Conservation (phyloP, 1,140 invertebrate species). For the Pseudobourletiella spinata region DNA sequence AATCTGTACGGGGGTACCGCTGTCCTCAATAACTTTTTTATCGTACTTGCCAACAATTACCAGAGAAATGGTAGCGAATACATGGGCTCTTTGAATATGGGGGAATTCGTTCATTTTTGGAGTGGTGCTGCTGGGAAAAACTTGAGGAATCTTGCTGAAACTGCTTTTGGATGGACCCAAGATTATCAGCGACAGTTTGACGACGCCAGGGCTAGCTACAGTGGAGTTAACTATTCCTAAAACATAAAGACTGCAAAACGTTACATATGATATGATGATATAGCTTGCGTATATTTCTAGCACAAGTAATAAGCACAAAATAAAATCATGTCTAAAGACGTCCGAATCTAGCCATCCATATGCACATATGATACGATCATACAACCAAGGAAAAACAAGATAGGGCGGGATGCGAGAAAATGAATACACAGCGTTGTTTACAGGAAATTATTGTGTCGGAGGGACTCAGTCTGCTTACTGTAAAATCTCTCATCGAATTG, state of each 20-base stretch:
- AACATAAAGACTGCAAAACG: neutral
- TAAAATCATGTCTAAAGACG: no score
- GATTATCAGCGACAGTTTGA: conserved; percentile 16
- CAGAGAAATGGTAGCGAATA: conserved; percentile 22
- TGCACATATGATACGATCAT: no score
- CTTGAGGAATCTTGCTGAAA: conserved; percentile 16
- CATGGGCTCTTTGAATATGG: conserved; percentile 21
- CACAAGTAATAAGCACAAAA: no score
- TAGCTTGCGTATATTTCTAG: no score
- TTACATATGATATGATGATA: neutral
- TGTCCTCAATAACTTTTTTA: conserved; percentile 20
- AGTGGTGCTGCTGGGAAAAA: conserved; percentile 25
- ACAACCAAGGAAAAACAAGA: no score
- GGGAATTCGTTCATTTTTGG: conserved; percentile 35
- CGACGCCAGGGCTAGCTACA: conserved; percentile 10
- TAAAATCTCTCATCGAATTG: no score
- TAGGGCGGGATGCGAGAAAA: no score
- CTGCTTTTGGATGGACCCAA: conserved; percentile 23
- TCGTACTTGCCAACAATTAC: conserved; percentile 17
- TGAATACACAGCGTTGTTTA: no score
- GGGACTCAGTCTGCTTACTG: no score
- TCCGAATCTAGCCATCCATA: no score
- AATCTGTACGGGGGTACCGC: conserved; percentile 2
- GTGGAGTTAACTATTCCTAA: conserved; percentile 8
- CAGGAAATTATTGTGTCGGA: no score